Conservation (phyloP, 2,113 vertebrate species). For the Marcusenius ussheri region DNA sequence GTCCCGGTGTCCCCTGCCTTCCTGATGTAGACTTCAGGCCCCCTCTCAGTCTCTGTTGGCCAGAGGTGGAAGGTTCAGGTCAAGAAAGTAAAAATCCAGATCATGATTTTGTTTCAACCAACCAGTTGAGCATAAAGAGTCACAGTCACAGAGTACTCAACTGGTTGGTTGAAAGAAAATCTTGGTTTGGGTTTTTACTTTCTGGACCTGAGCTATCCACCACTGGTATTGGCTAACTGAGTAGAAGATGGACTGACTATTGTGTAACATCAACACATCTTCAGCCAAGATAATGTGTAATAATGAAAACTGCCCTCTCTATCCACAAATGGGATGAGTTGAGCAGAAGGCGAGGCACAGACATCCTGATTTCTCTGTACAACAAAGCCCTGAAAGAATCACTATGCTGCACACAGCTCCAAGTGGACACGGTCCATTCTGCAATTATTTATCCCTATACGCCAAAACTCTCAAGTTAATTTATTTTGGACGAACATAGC, state of each 20-base stretch:
- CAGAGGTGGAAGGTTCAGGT: not conserved
- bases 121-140: not conserved
- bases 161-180: not conserved
- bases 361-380: not conserved
- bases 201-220: not conserved
- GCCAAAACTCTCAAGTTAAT: not conserved
- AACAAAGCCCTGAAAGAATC: not conserved
- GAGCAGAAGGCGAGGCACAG: not conserved
- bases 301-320: not conserved
- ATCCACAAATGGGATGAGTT: not conserved
- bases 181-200: not conserved
- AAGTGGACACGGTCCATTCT: not conserved
- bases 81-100: not conserved
- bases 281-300: not conserved
- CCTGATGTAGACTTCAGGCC: not conserved
- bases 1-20: not conserved
- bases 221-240: not conserved
- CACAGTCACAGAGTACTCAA: not conserved
- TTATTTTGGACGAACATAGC: not conserved
- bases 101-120: not conserved
- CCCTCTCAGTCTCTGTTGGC: not conserved
- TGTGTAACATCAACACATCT: not conserved
- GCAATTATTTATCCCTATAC: not conserved
- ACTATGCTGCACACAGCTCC: not conserved
- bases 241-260: not conserved